phyloP scores from a whole-genome alignment of 2,888 invertebrate genomes.

The Andrena marginata region DNA sequence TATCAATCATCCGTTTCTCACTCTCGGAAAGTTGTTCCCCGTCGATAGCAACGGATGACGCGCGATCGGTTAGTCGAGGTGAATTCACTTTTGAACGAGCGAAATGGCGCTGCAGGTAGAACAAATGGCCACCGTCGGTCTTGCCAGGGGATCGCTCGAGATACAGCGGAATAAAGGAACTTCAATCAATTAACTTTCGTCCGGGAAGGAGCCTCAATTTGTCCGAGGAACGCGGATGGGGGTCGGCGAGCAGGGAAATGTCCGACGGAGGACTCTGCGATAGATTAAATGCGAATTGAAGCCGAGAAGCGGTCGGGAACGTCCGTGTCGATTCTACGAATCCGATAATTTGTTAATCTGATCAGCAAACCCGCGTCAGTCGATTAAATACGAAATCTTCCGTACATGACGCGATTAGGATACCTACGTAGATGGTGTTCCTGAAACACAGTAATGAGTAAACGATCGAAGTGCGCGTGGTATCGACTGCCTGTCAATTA shows the following conservation, averaged over 20 bases:
- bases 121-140: neutral
- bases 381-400: constrained; percentile 57
- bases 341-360: constrained; percentile 64
- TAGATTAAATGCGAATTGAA: constrained; percentile 64
- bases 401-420: constrained; percentile 40
- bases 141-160: neutral
- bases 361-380: constrained; percentile 51
- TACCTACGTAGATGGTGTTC: neutral
- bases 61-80: neutral
- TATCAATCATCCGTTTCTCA: neutral
- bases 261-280: constrained; percentile 32
- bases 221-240: constrained; percentile 12
- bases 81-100: neutral
- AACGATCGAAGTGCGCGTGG: too few relatives aligned
- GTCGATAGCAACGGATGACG: neutral
- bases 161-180: constrained; percentile 17
- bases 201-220: constrained; percentile 17
- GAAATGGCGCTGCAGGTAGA: neutral
- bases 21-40: neutral
- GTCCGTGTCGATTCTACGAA: constrained; percentile 35
- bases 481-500: neutral
- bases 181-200: constrained; percentile 40
- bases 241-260: neutral
- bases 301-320: constrained; percentile 21
- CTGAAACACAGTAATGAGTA: neutral